Base-by-base conservation (phyloP, 1,140 invertebrate species). In the Neoseiulus cucumeris region DNA sequence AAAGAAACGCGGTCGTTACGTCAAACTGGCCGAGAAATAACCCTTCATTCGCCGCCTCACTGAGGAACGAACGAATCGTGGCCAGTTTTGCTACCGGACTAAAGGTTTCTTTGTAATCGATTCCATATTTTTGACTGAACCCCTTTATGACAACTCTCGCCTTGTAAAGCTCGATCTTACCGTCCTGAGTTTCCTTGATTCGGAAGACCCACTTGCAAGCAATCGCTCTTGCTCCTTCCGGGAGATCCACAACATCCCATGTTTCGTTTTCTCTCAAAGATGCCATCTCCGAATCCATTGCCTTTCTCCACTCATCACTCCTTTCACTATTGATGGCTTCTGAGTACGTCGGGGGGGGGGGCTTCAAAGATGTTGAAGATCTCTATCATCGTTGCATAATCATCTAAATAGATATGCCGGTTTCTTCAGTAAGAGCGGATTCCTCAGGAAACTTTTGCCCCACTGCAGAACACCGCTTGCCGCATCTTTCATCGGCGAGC, bases 1-100 rank as follows among this genome's bases (percentile, higher is more conserved):
- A 66, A 25, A 1, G 44, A 68, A 77, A 78, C 1, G 67, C 67
- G 17, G 66, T 68, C n/a, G n/a, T n/a, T n/a, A n/a, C n/a, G n/a
- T n/a, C n/a, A n/a, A n/a, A n/a, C n/a, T n/a, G n/a, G n/a, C n/a
- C n/a, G n/a, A n/a, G n/a, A n/a, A n/a, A n/a, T n/a, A n/a, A 71
- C 68, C 64, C 67, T 2, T 45, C 7, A 7, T 68, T 9, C 1
- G 44, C 65, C 18, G 68, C 65, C 4, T 64, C 64, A 17, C 65
- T 33, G 6, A 68, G 39, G 25, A 68, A 6, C 9, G 45, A 14
- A 28, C 65, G 7, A 4, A 68, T 7, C n/a, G 65, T 67, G n/a
- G 6, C 64, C 18, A 67, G 45, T 20, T 67, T 67, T 4, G 30
- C 45, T 7, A 68, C 67, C 20, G 67, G 69, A 44, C 30, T 51